Evolutionary conservation across 2,888 invertebrate genomes (phyloP).

Genomic region (Eremobia ochroleuca): DNA sequence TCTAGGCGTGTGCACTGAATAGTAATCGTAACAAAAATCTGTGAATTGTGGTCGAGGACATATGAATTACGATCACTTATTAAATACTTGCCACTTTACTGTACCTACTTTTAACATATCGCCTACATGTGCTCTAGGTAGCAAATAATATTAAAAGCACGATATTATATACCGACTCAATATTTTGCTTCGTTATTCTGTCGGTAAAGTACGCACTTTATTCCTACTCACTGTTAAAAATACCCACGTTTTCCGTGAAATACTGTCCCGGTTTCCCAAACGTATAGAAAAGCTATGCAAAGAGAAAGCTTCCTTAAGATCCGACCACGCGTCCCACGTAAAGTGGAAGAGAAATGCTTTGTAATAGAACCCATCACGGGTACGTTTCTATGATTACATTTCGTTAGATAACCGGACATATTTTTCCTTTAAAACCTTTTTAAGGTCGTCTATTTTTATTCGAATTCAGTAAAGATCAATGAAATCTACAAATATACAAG

Average conservation of each 20-base stretch:
- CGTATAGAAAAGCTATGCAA: slow-evolving; percentile 53
- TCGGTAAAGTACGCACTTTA: slow-evolving; percentile 3
- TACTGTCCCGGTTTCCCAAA: slow-evolving; percentile 27
- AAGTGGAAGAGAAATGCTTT: slow-evolving; percentile 52
- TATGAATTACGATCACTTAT: slow-evolving; percentile 59
- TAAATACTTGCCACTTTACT: slow-evolving; percentile 52
- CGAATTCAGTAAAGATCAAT: slow-evolving; percentile 10
- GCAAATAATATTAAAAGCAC: neutral
- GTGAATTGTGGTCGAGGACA: slow-evolving; percentile 58
- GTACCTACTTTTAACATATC: slow-evolving; percentile 14
- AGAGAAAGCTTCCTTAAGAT: slow-evolving; percentile 47
- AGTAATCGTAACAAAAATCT: slow-evolving; percentile 54
- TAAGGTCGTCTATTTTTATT: slow-evolving; percentile 20
- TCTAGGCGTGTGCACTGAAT: slow-evolving; percentile 21
- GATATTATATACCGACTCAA: slow-evolving; percentile 8
- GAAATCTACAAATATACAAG: neutral
- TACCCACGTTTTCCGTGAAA: slow-evolving; percentile 36
- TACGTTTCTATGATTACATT: slow-evolving; percentile 48
- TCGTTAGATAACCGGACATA: slow-evolving; percentile 18
- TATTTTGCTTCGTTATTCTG: slow-evolving; percentile 15
- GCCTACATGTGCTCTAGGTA: slow-evolving; percentile 9
- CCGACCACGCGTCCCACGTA: slow-evolving; percentile 47
- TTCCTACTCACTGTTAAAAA: slow-evolving; percentile 25
- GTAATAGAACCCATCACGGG: slow-evolving; percentile 16
- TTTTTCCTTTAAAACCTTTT: slow-evolving; percentile 32